Base-by-base conservation (phyloP, 2,113 vertebrate species). In the Phodopus roborovskii region DNA sequence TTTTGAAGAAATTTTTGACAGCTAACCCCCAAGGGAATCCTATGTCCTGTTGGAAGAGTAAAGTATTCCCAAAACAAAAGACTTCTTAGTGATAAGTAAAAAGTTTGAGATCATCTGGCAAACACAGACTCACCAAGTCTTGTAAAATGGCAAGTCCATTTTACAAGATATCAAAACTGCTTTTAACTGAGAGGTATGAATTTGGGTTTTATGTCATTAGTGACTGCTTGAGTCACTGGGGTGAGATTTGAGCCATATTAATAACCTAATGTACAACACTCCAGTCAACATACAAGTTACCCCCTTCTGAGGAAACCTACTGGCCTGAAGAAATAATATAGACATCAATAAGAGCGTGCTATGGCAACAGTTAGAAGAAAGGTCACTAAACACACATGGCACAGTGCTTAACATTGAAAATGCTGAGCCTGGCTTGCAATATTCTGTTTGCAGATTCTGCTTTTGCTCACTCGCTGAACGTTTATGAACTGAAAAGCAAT, bases 121-220 rank as follows among this genome's bases (percentile, higher is more conserved):
- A 73, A 22, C 42, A 71, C 3, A 88, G 53, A 58, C 3, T 42
- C 36, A 19, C 50, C 22, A 39, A 33, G 45, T 88, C 74, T n/a
- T n/a, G n/a, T n/a, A n/a, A n/a, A n/a, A n/a, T 60, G 83, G 50
- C 24, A 94, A 92, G 79, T 91, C 16, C 53, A 62, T 36, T 85
- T 8, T 60, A 78, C 8, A 28, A 90, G 75, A 30, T 11, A 60
- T 48, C 19, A 66, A 90, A 78, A n/a, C 33, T 20, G 56, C 10
- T 73, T 56, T 91, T 81, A 60, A 48, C 11, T 11, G 33, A 91
- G 75, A 70, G 33, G 3, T 56, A 17, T 28, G 64, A 90, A 66
- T 26, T 58, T 86, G 56, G 48, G 26, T 62, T 16, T 90, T 39
- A 77, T 12, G 36, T 92, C 71, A 74, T 94, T 68, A 85, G 64